Base-by-base conservation (phyloP, 2,113 vertebrate genomes). In the Lagopus muta region DNA sequence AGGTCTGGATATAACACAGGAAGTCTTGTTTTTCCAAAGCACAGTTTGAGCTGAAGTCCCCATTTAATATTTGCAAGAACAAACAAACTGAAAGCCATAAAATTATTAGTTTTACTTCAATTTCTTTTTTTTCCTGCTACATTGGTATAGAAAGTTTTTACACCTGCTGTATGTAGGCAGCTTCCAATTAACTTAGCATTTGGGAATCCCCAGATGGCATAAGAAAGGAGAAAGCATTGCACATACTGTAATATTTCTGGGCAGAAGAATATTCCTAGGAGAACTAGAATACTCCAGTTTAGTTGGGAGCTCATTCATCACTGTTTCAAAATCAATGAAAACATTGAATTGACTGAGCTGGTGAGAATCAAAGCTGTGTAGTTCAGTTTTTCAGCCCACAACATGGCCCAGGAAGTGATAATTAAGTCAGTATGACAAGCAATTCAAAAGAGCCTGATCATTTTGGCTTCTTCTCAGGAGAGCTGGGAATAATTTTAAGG, bases 151-250 rank as follows among this genome's bases (percentile, higher is more conserved):
- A 82, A 86, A 70, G 55, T 43, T 77, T 85, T 82, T 86, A 86
- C 47, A 71, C 85, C 45, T 88, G 28, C 67, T 67, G 3, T 65
- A 77, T 1, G 4, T 24, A 82, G 72, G 72, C 64, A 95, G 72
- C 60, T 85, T 42, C 52, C 50, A 67, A 48, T 64, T 82, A 67
- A 93, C 79, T 73, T 69, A 91, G 67, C 47, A 30, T 91, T 93
- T 86, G 82, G 85, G 67, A 89, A 88, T 81, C 34, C 87, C 61
- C 91, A 91, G 82, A 89, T 77, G 87, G 38, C 50, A 43, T 40
- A 85, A 79, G 84, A 50, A 76, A 91, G 45, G 67, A 91, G 72
- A 91, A 85, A 88, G 55, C 34, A 85, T 60, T 88, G 45, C 38
- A 89, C 45, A 42, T 34, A 9, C 50, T 66, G 28, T 38, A 90